Evolutionary conservation across 2,888 invertebrate genomes (phyloP), one percentile per base, ranked within the genome.

Genomic region (Allolobophora icterica): DNA sequence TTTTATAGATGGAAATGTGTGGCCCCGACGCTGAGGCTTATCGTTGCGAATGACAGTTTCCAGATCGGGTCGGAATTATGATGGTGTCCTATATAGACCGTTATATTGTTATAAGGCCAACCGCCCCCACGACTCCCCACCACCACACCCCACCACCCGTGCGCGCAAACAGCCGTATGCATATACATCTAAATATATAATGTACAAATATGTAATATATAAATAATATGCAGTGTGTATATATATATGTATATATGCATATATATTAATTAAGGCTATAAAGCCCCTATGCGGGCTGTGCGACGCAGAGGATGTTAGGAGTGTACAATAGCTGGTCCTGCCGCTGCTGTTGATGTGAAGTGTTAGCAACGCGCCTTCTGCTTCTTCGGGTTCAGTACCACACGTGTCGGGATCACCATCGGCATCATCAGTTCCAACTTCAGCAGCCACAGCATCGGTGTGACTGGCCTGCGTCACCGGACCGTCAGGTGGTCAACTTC

Each of bases 1-100:
- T 71, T 71, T 71, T 71, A 71, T 71, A 71, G 71, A 6, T 71
- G 71, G 71, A 71, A 71, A 71, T 71, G 71, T 71, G 71, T 71
- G 71, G 71, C 71, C n/a, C 71, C 71, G 71, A n/a, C 71, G 30
- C 71, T 71, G 1, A 13, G n/a, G 71, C 11, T 30, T 71, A 71
- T 71, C 71, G 71, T 71, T n/a, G 71, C n/a, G 30, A n/a, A 30
- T 71, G 71, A 71, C 71, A 71, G n/a, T 71, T 71, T 71, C 71
- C 71, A 71, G 71, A 71, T 71, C 71, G 30, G 6, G 30, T 71
- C 71, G n/a, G n/a, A 71, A 71, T 71, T 71, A 71, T 71, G 71
- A 71, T 71, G 71, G 71, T 13, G n/a, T 30, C 71, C 71, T n/a
- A 71, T 71, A 71, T 71, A 71, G n/a, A 71, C 71, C 71, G 71